Base-by-base conservation (phyloP, 2,113 vertebrate species). In the Anolis carolinensis region DNA sequence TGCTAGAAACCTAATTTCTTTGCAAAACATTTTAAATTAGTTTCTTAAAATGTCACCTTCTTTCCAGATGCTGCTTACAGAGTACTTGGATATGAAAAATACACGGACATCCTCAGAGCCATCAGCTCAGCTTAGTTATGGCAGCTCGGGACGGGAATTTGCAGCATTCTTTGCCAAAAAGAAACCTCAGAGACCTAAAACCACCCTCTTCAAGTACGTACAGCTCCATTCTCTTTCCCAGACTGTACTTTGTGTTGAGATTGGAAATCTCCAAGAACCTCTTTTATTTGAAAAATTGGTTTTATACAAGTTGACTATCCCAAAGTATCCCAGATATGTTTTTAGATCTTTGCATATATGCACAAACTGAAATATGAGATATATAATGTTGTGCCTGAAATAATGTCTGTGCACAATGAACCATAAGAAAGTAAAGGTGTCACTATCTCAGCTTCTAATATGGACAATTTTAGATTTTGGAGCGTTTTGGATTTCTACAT, bases 61-160 rank as follows among this genome's bases (percentile, higher is more conserved):
- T 83, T 7, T 73, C 1, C 79, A 99, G 98, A 97, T 99, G 92
- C 94, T 99, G 93, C 96, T 99, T 59, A 99, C 98, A 0, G 99
- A 99, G 86, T 99, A 99, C 80, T 96, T 99, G 95, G 99, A 99
- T 81, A 98, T 99, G 96, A 99, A 99, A 95, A 99, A 99, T 95
- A 98, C 98, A 0, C 97, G 97, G 50, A 94, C 98, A 0, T 96
- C 98, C 59, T 97, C 98, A 0, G 98, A 99, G 90, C 97, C 98
- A 0, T 98, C 98, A 0, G 91, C 98, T 79, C 99, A 99, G 88
- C 97, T 99, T 9, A 98, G 98, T 87, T 99, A 99, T 20, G 97
- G 97, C 93, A 99, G 99, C 94, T 98, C 98, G 0, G 98, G 98
- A 67, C 96, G 98, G 1, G 99, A 99, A 83, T 99, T 99, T 39